Base-by-base conservation (phyloP, 2,888 invertebrate species). In the Gisinianus flammeolus region DNA sequence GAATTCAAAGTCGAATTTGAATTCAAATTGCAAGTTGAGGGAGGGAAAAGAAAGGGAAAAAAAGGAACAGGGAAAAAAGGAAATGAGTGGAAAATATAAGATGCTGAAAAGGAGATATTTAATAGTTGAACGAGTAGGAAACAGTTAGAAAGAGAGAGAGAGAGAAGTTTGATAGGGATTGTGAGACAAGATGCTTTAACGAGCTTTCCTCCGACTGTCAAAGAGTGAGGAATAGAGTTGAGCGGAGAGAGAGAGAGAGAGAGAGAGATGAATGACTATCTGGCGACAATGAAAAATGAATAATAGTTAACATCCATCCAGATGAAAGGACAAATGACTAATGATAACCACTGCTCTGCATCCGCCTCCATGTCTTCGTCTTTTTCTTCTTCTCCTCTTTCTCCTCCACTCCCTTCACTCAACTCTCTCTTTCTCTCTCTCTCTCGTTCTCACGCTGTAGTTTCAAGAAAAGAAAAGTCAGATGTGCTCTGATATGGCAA, bases 261-360 rank as follows among this genome's bases (percentile, higher is more conserved):
- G 26, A 24, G 4, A 16, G 24, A 52, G 44, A 44, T 69, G 69
- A 69, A 24, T 71, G 71, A 71, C 71, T 54, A n/a, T n/a, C 22
- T 68, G 68, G 44, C 33, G 72, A 72, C 72, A 66, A 68, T 76
- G 76, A 76, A 76, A 76, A 76, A 76, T 76, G 76, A 68, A 67
- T 31, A 35, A 66, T 35, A 67, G 28, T 33, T 31, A 76, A 30
- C 76, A 76, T 67, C 54, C 68, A 67, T 76, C 76, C 31, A 76
- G 76, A 76, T 76, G 67, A 67, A 67, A 56, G 56, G 76, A 76
- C 67, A 67, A 76, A 76, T 76, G 76, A 76, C 54, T 76, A 76
- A 76, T 76, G 76, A 68, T 68, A 75, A 68, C 12, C 30, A 68
- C 35, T 16, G 54, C 6, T 10, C 22, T 52, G 26, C 19, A 31